A percentile compares a stretch with the other conserved stretches of the same genome.
Evolutionary conservation across 2,797 vertebrate genomes (phyloP).

Genomic region (Cyclopterus lumpus): DNA sequence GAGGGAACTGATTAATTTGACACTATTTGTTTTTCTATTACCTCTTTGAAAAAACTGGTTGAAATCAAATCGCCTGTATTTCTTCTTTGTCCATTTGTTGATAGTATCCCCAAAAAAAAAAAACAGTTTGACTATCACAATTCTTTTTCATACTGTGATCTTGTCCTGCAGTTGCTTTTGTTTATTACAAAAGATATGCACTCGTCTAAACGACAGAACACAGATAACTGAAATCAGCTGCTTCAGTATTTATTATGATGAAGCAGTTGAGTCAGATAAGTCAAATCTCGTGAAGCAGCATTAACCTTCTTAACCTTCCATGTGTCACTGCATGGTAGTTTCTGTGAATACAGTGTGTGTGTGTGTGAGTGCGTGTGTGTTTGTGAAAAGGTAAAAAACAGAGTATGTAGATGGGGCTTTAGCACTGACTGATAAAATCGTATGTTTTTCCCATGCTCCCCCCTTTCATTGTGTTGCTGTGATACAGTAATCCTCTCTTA

Average conservation of each 20-base stretch:
- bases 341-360: neutral
- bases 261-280: conserved; percentile 27
- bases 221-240: conserved; percentile 18
- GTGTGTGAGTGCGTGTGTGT: conserved; percentile 6
- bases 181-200: neutral
- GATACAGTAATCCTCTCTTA: conserved; percentile 78
- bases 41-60: conserved; percentile 2
- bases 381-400: conserved; percentile 27
- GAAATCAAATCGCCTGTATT: neutral
- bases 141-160: neutral
- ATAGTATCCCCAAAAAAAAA: neutral
- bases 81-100: neutral
- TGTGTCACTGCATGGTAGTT: conserved; percentile 9
- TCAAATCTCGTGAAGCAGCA: conserved; percentile 43
- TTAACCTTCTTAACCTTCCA: conserved; percentile 36
- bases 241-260: conserved; percentile 20
- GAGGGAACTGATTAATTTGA: conserved; percentile 21
- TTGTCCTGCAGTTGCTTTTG: neutral
- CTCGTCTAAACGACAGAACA: neutral
- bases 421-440: conserved; percentile 56
- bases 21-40: neutral
- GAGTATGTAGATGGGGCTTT: conserved; percentile 59
- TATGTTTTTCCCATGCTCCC: conserved; percentile 37
- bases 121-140: neutral
- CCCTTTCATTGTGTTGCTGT: conserved; percentile 59